A percentile compares a stretch with the other conserved stretches of the same genome.
Conservation (phyloP, 1,140 invertebrate genomes). For the Hyphantria cunea region DNA sequence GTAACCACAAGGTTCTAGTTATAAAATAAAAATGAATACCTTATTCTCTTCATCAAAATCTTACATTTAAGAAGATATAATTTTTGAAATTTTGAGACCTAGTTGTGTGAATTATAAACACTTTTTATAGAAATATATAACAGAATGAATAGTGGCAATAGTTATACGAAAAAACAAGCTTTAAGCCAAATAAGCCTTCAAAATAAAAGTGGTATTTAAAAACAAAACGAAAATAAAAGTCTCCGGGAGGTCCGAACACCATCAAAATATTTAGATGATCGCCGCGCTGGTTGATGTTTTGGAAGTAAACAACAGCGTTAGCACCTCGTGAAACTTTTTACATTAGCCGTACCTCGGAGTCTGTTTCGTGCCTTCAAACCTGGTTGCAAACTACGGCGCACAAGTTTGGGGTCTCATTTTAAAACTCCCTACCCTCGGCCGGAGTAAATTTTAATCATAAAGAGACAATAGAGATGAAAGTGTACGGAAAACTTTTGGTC, state of each 20-base stretch:
- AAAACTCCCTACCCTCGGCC: conserved; percentile 56
- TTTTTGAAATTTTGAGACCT: too few relatives aligned
- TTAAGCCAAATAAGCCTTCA: too few relatives aligned
- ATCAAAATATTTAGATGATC: conserved; percentile 29
- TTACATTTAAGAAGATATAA: too few relatives aligned
- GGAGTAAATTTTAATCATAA: conserved; percentile 71
- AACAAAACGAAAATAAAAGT: too few relatives aligned
- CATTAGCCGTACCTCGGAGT: conserved; percentile 57
- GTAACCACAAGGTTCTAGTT: too few relatives aligned
- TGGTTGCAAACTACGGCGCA: conserved; percentile 55
- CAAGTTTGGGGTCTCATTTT: conserved; percentile 71
- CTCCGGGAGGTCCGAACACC: not conserved
- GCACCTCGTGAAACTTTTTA: conserved; percentile 62
- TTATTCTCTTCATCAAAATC: too few relatives aligned
- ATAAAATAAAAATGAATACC: too few relatives aligned
- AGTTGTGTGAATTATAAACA: too few relatives aligned
- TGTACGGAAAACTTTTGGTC: conserved; percentile 53
- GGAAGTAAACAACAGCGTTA: conserved; percentile 57
- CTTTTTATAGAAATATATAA: too few relatives aligned
- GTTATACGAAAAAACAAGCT: too few relatives aligned
- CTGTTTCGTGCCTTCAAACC: conserved; percentile 66
- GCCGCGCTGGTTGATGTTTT: conserved; percentile 55
- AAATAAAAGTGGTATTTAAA: too few relatives aligned
- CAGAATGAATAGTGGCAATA: too few relatives aligned
- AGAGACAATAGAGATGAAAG: conserved; percentile 66